Evolutionary conservation across 2,113 vertebrate genomes (phyloP).

Genomic region (Notechis scutatus): DNA sequence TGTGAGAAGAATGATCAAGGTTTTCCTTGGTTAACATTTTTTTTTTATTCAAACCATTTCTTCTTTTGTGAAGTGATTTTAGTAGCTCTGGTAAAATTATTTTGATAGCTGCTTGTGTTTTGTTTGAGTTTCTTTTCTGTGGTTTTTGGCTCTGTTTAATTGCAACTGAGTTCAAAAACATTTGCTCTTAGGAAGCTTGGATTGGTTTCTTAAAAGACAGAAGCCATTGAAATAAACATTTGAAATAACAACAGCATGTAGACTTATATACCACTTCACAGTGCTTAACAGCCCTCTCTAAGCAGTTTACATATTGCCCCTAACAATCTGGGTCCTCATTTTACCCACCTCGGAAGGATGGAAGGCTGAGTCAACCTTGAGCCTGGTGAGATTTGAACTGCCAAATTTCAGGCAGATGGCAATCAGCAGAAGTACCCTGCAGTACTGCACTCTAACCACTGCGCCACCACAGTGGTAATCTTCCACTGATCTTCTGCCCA

Average conservation of each 20-base stretch:
- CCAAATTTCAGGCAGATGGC: too few relatives aligned
- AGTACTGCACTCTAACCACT: too few relatives aligned
- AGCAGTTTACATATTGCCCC: too few relatives aligned
- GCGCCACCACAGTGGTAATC: background rate
- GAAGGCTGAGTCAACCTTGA: too few relatives aligned
- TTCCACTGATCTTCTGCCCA: background rate
- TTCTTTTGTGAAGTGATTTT: background rate
- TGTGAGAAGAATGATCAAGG: background rate
- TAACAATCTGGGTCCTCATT: too few relatives aligned
- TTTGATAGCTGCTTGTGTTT: background rate
- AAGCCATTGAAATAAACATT: background rate
- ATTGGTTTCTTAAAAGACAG: background rate
- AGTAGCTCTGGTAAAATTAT: background rate
- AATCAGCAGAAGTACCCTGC: too few relatives aligned
- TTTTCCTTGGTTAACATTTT: background rate
- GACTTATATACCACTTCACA: too few relatives aligned
- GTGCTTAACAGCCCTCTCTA: too few relatives aligned
- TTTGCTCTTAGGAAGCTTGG: background rate
- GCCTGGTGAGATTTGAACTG: too few relatives aligned
- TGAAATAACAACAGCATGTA: background rate
- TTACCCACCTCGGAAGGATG: too few relatives aligned
- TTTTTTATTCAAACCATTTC: background rate
- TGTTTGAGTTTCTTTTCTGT: background rate
- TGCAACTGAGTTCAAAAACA: background rate
- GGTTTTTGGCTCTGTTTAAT: background rate